Percentiles rank a stretch among this genome's conserved stretches.
phyloP scores from a whole-genome alignment of 2,797 vertebrate species.

The Scomberomorus guttatus region DNA sequence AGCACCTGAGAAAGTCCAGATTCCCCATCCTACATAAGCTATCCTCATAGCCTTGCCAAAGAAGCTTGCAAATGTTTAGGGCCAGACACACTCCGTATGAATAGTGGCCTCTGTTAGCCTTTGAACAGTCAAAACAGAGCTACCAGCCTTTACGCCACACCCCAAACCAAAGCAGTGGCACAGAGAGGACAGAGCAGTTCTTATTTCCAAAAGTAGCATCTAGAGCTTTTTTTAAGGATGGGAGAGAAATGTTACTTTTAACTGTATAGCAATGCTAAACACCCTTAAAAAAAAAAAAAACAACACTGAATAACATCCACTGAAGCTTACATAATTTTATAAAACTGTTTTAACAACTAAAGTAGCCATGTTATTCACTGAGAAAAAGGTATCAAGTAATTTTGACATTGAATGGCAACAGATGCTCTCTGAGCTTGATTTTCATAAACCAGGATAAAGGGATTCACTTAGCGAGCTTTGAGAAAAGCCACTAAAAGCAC shows the following conservation, averaged over 20 bases:
- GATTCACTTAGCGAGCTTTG: constrained; percentile 48
- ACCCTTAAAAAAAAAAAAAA: not conserved
- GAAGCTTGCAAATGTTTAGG: constrained; percentile 18
- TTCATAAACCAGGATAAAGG: constrained; percentile 42
- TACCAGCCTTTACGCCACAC: constrained; percentile 57
- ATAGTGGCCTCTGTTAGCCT: constrained; percentile 76
- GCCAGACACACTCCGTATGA: constrained; percentile 54
- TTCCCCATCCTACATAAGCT: not conserved
- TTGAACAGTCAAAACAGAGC: constrained; percentile 69
- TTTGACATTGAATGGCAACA: constrained; percentile 36
- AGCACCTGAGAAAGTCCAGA: not conserved
- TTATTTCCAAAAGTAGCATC: constrained; percentile 43
- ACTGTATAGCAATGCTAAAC: not conserved
- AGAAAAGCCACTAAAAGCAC: constrained; percentile 46
- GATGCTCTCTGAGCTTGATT: constrained; percentile 28
- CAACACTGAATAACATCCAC: not conserved
- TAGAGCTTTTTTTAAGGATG: constrained; percentile 1
- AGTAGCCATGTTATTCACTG: not conserved
- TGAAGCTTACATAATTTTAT: not conserved
- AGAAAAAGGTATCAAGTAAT: not conserved
- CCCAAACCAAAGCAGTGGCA: constrained; percentile 69
- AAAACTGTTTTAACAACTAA: not conserved
- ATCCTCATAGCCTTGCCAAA: not conserved
- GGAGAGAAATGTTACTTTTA: constrained; percentile 8
- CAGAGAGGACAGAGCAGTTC: constrained; percentile 55